Base-by-base conservation (phyloP, 2,797 vertebrate genomes). In the Alectoris magna region DNA sequence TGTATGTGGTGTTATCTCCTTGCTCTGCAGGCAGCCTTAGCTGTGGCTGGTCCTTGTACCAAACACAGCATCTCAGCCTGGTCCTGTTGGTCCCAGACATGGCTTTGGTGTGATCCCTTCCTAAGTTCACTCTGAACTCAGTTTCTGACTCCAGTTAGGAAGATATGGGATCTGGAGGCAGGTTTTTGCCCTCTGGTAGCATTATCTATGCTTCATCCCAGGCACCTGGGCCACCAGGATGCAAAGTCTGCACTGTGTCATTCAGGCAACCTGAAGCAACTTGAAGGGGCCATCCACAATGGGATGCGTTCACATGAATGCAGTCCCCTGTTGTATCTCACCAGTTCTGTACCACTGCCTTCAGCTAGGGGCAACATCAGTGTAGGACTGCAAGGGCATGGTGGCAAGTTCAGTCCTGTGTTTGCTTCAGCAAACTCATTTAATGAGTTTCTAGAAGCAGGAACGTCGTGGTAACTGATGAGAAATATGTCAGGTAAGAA, bases 401-500 rank as follows among this genome's bases (percentile, higher is more conserved):
- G 16, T 66, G 14, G 14, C 18, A 48, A 75, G 59, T 70, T 23
- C 62, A 18, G 73, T 43, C 51, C 56, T 39, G 51, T 3, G 5
- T 93, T 88, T 86, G 26, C 89, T 90, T 86, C 81, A 70, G 44
- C 21, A 76, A 91, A 68, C 24, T 53, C 60, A 82, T 27, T 77
- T 59, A 77, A 84, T 82, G 74, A 64, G 41, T 95, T 96, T 94
- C 58, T 87, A 74, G 64, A 77, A 64, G 51, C 3, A 2, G 80
- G 41, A 88, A 73, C 68, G 60, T 88, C 80, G 68, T 64, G 77
- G 88, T 88, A 79, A 93, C 85, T 94, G 86, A 82, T n/a, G 44
- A 76, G 86, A 93, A 93, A 91, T 60, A 38, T 29, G 75, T 71
- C 86, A 93, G 68, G 64, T 87, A 84, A 93, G 87, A 94, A 96